Percentiles rank a stretch among this genome's conserved stretches.
phyloP scores from a whole-genome alignment of 2,888 invertebrate genomes.

The Trissoscelio sp. region DNA sequence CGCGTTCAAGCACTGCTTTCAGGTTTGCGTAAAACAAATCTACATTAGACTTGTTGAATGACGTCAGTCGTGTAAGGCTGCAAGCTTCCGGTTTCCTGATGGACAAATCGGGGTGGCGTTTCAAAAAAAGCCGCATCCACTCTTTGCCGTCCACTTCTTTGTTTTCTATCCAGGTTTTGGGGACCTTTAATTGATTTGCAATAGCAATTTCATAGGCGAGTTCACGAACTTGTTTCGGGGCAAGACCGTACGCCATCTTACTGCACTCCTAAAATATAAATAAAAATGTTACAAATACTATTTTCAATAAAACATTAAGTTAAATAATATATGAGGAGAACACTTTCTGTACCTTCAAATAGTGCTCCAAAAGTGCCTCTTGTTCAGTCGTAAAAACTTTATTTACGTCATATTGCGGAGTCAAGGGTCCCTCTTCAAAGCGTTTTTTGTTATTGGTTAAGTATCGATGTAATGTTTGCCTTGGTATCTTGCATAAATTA shows the following conservation, averaged over 20 bases:
- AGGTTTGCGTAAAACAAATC: conserved; percentile 45
- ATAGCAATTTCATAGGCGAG: conserved; percentile 35
- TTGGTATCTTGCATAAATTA: conserved; percentile 1
- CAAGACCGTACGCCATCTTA: conserved; percentile 44
- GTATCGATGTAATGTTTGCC: conserved; percentile 31
- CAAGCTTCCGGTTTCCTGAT: conserved; percentile 54
- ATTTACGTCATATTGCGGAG: conserved; percentile 32
- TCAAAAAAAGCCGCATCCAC: conserved; percentile 46
- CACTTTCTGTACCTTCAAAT: conserved; percentile 37
- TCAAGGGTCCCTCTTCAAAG: conserved; percentile 4
- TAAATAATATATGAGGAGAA: conserved; percentile 16
- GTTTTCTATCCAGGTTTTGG: conserved; percentile 33
- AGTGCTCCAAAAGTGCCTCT: conserved; percentile 9
- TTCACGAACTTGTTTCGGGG: conserved; percentile 27
- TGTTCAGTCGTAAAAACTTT: conserved; percentile 43
- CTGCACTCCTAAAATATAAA: conserved; percentile 36
- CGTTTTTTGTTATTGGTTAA: conserved; percentile 11
- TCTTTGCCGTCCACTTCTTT: conserved; percentile 35
- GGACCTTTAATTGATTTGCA: conserved; percentile 13
- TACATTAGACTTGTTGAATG: conserved; percentile 49
- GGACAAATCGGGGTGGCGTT: conserved; percentile 31
- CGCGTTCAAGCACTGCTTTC: conserved; percentile 8
- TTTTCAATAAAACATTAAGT: conserved; percentile 5
- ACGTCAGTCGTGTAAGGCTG: conserved; percentile 44
- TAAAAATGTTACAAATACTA: conserved; percentile 8